Evolutionary conservation across 2,888 invertebrate genomes (phyloP).

Genomic region (Dinocampus coccinellae): DNA sequence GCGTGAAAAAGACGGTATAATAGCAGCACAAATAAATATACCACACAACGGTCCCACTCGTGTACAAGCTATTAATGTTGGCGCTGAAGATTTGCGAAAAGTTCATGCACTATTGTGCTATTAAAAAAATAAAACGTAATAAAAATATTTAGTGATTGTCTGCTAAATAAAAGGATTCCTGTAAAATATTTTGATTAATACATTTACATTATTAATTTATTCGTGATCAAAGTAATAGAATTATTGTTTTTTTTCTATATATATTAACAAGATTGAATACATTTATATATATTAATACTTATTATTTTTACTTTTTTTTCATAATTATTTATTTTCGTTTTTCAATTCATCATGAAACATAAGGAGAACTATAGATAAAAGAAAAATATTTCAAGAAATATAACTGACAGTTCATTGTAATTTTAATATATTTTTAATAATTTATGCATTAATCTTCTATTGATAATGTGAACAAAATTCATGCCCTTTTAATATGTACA

Average conservation of each 20-base stretch:
- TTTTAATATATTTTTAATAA: neutral
- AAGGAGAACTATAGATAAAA: no score
- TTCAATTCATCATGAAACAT: neutral
- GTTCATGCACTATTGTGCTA: conserved; percentile 63
- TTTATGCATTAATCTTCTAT: neutral
- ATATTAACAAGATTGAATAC: no score
- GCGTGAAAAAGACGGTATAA: conserved; percentile 50
- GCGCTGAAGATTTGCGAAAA: conserved; percentile 60
- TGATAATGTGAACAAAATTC: neutral
- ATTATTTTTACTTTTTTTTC: neutral
- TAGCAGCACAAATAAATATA: conserved; percentile 61
- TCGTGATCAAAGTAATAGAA: neutral
- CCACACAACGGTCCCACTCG: conserved; percentile 55
- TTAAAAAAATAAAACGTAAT: conserved; percentile 43
- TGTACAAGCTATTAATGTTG: conserved; percentile 58
- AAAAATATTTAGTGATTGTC: neutral
- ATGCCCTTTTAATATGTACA: neutral
- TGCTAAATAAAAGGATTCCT: neutral
- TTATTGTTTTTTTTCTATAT: neutral
- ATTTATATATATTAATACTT: no score
- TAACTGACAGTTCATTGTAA: neutral
- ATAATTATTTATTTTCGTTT: neutral
- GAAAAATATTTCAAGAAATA: neutral
- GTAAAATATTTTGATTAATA: neutral
- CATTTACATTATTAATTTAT: neutral